phyloP scores from a whole-genome alignment of 2,888 invertebrate genomes.

The Melanotus villosus region DNA sequence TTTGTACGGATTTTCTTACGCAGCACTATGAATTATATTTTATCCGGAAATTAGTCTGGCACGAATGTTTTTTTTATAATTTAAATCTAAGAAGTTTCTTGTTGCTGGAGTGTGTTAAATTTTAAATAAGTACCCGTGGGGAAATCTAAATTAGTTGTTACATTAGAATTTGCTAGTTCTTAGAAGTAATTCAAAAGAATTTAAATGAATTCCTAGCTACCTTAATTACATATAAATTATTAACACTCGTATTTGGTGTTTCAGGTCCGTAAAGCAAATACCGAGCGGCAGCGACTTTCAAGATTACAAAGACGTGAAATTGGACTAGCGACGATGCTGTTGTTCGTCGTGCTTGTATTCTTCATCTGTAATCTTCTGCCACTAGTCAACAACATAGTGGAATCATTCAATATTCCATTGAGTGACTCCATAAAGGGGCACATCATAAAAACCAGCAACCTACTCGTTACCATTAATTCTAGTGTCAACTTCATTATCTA shows the following conservation, averaged over 20 bases:
- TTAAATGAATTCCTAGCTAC: no score
- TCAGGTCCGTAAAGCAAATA: conserved; percentile 89
- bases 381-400: conserved; percentile 87
- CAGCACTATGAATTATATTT: no score
- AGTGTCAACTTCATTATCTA: conserved; percentile 98
- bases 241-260: background rate
- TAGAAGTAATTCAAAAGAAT: no score
- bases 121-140: no score
- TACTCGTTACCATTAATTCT: conserved; percentile 96
- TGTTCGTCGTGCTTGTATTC: conserved; percentile 95
- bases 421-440: conserved; percentile 73
- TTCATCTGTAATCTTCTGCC: conserved; percentile 93
- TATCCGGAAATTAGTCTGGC: no score
- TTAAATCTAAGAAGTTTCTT: no score
- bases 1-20: no score
- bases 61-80: no score
- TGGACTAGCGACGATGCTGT: conserved; percentile 93
- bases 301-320: conserved; percentile 93
- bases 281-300: conserved; percentile 90
- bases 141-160: no score
- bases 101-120: no score
- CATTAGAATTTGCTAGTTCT: no score
- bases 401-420: conserved; percentile 82
- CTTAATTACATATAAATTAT: no score
- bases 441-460: conserved; percentile 87